Base-by-base conservation (phyloP, 2,113 vertebrate species). In the Rhea americana region DNA sequence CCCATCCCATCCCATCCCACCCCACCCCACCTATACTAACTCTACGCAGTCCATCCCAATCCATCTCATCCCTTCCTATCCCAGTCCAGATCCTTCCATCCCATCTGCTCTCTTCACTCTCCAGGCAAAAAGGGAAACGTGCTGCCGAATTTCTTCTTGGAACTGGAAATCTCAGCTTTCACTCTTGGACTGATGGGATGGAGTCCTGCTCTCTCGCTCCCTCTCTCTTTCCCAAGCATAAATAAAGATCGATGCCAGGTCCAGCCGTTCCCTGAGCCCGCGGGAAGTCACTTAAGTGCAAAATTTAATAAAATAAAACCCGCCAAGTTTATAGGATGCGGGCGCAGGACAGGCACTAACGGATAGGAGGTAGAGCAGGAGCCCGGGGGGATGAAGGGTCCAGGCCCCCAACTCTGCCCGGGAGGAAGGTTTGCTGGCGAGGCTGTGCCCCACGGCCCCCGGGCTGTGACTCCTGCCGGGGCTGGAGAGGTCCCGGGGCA, bases 371-470 rank as follows among this genome's bases (percentile, higher is more conserved):
- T 16, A 47, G 45, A 10, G 25, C 65, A 43, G 8, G 78, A 74
- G 5, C 20, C 1, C 5, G 13, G 41, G 11, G 25, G 45, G 11
- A 5, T 2, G 8, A 9, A 21, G 3, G 2, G 2, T 4, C 22
- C 32, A 26, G 53, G 25, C 53, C 25, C 53, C 26, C 11, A 16
- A 13, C 53, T 55, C 53, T 14, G 53, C 28, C 53, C 53, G 53
- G 53, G 26, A 28, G 28, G 15, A 8, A 17, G 55, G 30, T 28
- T 25, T 28, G 13, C 43, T 15, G 43, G 43, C 43, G 13, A 14
- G 43, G 43, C 43, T 45, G 43, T 14, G 4, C 53, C 53, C 7
- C 53, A 11, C 53, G 53, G 53, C 25, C 25, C 53, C 25, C 26
- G 53, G 45, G 17, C 45, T 47, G 45, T 18, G 45, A 18, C 45